phyloP scores from a whole-genome alignment of 2,113 vertebrate genomes.

The Lathamus discolor region DNA sequence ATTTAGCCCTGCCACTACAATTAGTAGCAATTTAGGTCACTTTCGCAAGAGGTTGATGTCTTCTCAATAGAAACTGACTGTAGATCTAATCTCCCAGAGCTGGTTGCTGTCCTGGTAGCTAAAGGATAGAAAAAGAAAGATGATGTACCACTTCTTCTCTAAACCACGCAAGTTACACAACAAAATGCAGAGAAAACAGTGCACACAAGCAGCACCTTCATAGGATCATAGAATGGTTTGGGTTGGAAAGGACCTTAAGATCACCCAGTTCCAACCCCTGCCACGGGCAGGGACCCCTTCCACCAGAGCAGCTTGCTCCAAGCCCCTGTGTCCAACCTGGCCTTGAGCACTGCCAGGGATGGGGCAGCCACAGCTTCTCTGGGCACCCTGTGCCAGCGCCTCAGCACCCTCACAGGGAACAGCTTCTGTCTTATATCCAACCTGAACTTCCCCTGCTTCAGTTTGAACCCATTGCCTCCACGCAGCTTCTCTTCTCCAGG shows the following conservation, averaged over 20 bases:
- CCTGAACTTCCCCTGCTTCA: too few relatives aligned
- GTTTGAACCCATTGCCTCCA: too few relatives aligned
- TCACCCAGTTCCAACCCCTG: neutral
- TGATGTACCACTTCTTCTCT: neutral
- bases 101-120: neutral
- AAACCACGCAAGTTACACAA: neutral
- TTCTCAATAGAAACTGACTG: neutral
- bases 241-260: neutral
- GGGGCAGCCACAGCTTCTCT: too few relatives aligned
- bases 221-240: neutral
- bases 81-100: neutral
- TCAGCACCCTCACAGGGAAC: too few relatives aligned
- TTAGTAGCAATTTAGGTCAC: conserved; percentile 61
- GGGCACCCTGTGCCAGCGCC: too few relatives aligned
- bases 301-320: too few relatives aligned
- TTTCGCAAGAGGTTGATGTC: conserved; percentile 1
- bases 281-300: neutral
- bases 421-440: too few relatives aligned
- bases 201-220: neutral
- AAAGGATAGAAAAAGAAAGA: neutral
- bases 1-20: conserved; percentile 27
- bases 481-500: too few relatives aligned
- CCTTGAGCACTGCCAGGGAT: too few relatives aligned
- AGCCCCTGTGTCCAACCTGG: too few relatives aligned
- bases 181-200: neutral